Conservation (phyloP, 23 tunicate genomes). For the Trididemnum clinides region DNA sequence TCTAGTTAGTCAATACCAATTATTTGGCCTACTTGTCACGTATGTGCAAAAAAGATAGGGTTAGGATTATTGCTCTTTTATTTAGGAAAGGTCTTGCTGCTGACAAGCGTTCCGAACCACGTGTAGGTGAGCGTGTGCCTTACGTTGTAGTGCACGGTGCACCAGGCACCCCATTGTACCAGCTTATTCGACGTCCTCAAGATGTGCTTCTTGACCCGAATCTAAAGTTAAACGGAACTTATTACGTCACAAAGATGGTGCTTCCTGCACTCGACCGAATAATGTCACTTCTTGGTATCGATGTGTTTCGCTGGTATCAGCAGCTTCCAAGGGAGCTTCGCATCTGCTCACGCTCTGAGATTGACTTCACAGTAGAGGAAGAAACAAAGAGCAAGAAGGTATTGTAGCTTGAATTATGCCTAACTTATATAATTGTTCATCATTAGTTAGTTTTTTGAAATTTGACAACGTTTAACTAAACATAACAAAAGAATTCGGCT, state of each 20-base stretch:
- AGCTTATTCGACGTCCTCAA: conserved; percentile 66
- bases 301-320: conserved; percentile 74
- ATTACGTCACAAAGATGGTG: conserved; percentile 90
- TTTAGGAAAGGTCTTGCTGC: conserved; percentile 63
- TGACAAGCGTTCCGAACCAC: conserved; percentile 77
- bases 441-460: too few relatives aligned
- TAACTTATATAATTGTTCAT: too few relatives aligned
- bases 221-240: conserved; percentile 68
- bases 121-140: conserved; percentile 82
- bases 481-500: too few relatives aligned
- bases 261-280: conserved; percentile 82
- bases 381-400: not conserved
- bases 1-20: too few relatives aligned
- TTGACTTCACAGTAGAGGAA: not conserved
- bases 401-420: too few relatives aligned
- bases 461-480: too few relatives aligned
- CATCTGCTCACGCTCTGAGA: not conserved
- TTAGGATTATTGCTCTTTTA: too few relatives aligned
- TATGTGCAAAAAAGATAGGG: too few relatives aligned
- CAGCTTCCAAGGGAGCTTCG: conserved; percentile 50
- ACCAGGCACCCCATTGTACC: conserved; percentile 83
- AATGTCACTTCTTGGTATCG: conserved; percentile 76
- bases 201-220: conserved; percentile 59
- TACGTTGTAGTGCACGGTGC: conserved; percentile 88
- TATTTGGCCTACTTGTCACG: too few relatives aligned